Evolutionary conservation across 2,888 invertebrate genomes (phyloP), one percentile per base, ranked within the genome.

Genomic region (Tethea ocularis): DNA sequence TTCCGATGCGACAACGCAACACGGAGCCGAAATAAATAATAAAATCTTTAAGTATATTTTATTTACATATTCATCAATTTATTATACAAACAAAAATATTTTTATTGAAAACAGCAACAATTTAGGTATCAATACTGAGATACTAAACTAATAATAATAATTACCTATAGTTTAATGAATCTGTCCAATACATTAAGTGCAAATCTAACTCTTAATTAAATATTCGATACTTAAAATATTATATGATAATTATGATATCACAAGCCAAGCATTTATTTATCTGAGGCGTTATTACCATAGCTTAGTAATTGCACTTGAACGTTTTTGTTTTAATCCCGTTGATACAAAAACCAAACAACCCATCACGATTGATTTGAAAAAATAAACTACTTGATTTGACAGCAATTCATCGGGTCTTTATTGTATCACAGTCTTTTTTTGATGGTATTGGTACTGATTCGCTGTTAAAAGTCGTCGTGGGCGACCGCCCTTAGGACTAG

Each of bases 191-290:
- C 46, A 46, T 46, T 46, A 0, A 20, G 20, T 20, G 7, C 10
- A 41, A 41, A 41, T 46, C 20, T 10, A 46, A 38, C 17, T 17
- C 41, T 7, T 41, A 41, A 17, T 41, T 33, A 33, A 33, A 13
- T 33, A 33, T 33, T 13, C 33, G 33, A 33, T 33, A 33, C 33
- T 13, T 33, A 33, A 13, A 13, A 33, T 33, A 33, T 33, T 4
- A 4, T 24, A 33, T 33, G 33, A 33, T 38, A 38, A 24, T 24
- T 24, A 33, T 33, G 33, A 33, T 38, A 38, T 38, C 38, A 56
- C 20, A 56, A 56, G 33, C 17, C 22, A 36, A 36, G 23, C 56
- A 38, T n/a, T 23, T 56, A 56, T 56, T 56, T 56, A 3, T 56
- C 17, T 38, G 38, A 38, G 38, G 38, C n/a, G 6, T 38, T 38